A percentile compares a stretch with the other conserved stretches of the same genome.
These are phyloP conservation scores for Spilogale gracilis DNA, from an alignment of 2,113 vertebrate genomes.

Conservation along the genomic window DNA sequence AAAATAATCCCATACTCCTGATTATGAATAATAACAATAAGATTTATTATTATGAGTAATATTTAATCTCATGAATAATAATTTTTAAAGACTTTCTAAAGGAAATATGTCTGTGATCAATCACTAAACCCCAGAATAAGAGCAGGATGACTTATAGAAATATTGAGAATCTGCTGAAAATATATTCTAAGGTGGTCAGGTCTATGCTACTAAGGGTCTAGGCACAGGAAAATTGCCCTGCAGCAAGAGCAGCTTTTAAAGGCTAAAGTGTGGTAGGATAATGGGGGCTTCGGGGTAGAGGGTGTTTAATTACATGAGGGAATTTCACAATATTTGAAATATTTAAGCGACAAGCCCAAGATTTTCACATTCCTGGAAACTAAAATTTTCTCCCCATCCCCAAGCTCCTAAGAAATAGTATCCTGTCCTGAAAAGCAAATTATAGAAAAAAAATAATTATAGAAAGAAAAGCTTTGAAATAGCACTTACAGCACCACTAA, in stretches of 20 bases:
- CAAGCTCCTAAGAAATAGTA: neutral
- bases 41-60: too few relatives aligned
- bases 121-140: neutral
- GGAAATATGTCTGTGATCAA: neutral
- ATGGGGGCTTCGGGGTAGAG: neutral
- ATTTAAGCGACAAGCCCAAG: neutral
- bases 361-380: neutral
- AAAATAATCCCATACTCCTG: neutral
- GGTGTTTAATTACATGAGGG: neutral
- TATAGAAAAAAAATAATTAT: neutral
- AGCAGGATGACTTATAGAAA: neutral
- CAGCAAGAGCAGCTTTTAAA: neutral
- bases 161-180: neutral
- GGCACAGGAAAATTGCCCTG: neutral
- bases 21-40: neutral
- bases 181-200: neutral
- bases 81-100: neutral
- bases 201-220: neutral
- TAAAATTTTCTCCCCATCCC: neutral
- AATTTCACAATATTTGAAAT: neutral
- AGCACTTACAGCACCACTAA: neutral
- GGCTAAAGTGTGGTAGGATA: neutral
- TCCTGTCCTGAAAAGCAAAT: slow-evolving; percentile 14
- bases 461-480: neutral
- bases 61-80: too few relatives aligned